Conservation (phyloP, 2,797 vertebrate species). For the Gallirallus australis region DNA sequence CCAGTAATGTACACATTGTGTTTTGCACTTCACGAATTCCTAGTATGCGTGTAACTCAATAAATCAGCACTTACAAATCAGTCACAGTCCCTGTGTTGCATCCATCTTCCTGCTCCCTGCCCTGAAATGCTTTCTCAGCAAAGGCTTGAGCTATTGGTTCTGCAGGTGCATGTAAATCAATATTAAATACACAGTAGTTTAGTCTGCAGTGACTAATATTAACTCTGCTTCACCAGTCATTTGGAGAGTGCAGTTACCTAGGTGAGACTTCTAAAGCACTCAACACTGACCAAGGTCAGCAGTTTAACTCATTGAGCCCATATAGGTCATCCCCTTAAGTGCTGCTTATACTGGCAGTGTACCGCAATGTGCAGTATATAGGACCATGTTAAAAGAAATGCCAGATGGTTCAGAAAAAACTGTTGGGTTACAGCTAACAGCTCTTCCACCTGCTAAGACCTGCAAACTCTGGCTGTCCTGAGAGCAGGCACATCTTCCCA, state of each 20-base stretch:
- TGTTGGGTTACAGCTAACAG: not conserved
- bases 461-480: not conserved
- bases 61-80: conserved; percentile 40
- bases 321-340: not conserved
- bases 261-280: not conserved
- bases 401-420: not conserved
- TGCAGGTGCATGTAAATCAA: conserved; percentile 31
- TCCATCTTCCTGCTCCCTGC: not conserved
- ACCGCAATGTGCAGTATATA: not conserved
- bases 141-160: conserved; percentile 15
- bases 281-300: not conserved
- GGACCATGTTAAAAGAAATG: not conserved
- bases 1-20: not conserved
- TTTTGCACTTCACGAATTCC: not conserved
- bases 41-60: not conserved
- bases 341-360: not conserved
- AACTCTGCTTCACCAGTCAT: not conserved
- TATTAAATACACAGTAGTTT: conserved; percentile 3
- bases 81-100: not conserved
- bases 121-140: conserved; percentile 46
- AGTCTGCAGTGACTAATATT: not conserved
- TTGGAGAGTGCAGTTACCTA: not conserved
- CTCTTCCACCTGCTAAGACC: not conserved
- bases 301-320: not conserved
- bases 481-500: not conserved